phyloP scores from a whole-genome alignment of 2,113 vertebrate genomes.

The Lepus timidus region DNA sequence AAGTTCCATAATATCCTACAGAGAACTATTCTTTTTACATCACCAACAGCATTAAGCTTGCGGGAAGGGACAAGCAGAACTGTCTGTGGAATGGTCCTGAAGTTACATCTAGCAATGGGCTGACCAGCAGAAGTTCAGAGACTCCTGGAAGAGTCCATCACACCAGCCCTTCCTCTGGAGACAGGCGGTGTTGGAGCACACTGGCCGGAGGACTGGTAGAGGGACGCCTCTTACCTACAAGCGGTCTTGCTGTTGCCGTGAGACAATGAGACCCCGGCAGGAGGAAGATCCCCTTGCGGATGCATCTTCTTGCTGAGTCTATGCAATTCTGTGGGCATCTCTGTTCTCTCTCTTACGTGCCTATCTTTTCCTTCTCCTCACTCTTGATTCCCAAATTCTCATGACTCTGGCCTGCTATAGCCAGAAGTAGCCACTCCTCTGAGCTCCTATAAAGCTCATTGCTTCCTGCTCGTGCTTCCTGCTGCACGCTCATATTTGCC shows the following conservation, averaged over 20 bases:
- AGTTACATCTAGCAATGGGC: neutral
- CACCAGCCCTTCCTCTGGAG: neutral
- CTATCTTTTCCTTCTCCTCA: neutral
- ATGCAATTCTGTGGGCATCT: neutral
- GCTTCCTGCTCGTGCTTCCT: too few relatives aligned
- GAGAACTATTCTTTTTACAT: neutral
- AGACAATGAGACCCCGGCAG: neutral
- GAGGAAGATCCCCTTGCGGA: neutral
- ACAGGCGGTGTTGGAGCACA: too few relatives aligned
- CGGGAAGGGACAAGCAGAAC: neutral
- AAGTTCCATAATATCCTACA: neutral
- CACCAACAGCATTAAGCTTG: neutral
- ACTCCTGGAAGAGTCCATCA: neutral
- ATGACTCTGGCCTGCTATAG: neutral
- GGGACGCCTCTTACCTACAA: neutral
- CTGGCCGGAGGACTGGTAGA: neutral
- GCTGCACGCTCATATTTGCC: neutral
- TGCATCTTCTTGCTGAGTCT: neutral
- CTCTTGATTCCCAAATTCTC: neutral
- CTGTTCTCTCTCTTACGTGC: neutral
- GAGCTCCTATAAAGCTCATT: neutral
- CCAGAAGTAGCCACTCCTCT: neutral
- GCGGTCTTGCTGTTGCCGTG: neutral
- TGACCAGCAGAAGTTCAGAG: neutral
- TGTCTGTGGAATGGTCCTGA: neutral